Conservation (phyloP, 2,888 invertebrate species). For the Ophion slaviceki region DNA sequence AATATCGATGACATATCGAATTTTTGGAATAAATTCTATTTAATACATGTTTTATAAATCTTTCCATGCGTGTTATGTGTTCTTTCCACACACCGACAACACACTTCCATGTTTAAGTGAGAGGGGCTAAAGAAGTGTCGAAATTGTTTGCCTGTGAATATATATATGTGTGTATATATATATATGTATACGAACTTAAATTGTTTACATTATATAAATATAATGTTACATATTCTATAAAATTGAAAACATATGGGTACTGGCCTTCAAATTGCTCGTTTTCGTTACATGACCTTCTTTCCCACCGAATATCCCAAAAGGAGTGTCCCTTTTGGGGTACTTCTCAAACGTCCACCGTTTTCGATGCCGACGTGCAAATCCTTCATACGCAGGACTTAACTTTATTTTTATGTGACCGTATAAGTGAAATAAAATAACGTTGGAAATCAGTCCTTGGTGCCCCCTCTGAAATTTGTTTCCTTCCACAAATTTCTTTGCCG, state of each 20-base stretch:
- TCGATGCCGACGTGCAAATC: conserved; percentile 30
- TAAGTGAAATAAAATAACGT: conserved; percentile 34
- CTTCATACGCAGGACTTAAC: conserved; percentile 70
- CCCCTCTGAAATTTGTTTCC: conserved; percentile 65
- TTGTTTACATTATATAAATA: no score
- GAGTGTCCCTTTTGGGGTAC: conserved; percentile 67
- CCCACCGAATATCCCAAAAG: neutral
- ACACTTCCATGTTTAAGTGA: no score
- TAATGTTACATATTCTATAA: no score
- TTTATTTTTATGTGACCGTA: conserved; percentile 37
- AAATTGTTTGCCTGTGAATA: no score
- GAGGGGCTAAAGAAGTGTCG: no score
- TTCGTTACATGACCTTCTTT: neutral
- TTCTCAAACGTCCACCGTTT: conserved; percentile 65
- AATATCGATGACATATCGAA: no score
- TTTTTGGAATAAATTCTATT: no score
- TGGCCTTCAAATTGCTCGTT: neutral
- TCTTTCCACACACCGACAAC: no score
- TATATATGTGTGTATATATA: no score
- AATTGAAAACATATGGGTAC: neutral
- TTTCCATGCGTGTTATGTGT: no score
- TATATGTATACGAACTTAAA: no score
- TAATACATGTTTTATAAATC: no score
- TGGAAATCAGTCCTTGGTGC: conserved; percentile 56
- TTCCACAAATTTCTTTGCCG: conserved; percentile 31